Percentiles rank a stretch among this genome's conserved stretches.
phyloP scores from a whole-genome alignment of 1,140 invertebrate species.

The Achatina immaculata region DNA sequence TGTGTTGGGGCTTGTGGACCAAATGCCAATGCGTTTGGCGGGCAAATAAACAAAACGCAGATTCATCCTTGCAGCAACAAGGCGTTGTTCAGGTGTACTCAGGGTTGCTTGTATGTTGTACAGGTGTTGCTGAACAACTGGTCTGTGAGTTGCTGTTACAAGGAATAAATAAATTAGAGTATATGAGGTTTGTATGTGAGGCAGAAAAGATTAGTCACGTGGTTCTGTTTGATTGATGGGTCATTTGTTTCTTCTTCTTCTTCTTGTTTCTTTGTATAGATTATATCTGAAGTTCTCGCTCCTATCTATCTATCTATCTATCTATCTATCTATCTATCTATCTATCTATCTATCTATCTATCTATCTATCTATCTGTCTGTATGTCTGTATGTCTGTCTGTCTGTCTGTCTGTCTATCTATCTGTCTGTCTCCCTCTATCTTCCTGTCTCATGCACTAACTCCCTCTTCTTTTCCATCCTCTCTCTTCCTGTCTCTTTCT shows the following conservation, averaged over 20 bases:
- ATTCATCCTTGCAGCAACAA: not conserved
- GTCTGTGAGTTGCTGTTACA: not conserved
- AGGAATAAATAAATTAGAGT: not conserved
- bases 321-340: constrained; percentile 3
- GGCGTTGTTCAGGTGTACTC: too few species aligned
- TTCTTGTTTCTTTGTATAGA: not conserved
- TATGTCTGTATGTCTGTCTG: too few species aligned
- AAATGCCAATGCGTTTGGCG: not conserved
- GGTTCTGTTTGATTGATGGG: too few species aligned
- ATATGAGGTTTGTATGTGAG: not conserved
- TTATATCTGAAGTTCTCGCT: too few species aligned
- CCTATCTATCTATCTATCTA: not conserved
- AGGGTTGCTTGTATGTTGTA: too few species aligned
- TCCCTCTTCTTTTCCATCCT: not conserved
- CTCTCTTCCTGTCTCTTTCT: not conserved
- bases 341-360: constrained; percentile 7
- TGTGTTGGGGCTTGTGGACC: not conserved
- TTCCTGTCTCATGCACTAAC: not conserved
- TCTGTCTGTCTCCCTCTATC: too few species aligned
- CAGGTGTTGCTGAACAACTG: not conserved
- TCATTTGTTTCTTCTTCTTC: too few species aligned
- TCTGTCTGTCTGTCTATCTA: too few species aligned
- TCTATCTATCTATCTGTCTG: too few species aligned
- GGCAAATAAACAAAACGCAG: not conserved
- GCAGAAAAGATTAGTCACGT: too few species aligned